Percentiles rank a stretch among this genome's conserved stretches.
Evolutionary conservation across 2,888 invertebrate species (phyloP).

Genomic region (Pterobdella sp.): DNA sequence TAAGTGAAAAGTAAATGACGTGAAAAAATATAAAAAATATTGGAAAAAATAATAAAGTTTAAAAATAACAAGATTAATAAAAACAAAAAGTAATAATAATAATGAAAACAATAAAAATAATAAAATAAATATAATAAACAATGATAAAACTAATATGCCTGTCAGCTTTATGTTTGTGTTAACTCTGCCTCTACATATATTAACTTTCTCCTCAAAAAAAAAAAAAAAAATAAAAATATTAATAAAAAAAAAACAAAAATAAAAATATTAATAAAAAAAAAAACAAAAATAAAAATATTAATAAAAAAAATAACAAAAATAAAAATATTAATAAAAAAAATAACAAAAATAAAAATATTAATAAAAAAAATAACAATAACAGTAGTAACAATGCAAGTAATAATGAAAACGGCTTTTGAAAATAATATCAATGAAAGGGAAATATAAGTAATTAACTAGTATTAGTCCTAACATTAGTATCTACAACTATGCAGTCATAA

Average conservation of each 20-base stretch:
- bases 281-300: slow-evolving; percentile 19
- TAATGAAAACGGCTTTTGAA: neutral
- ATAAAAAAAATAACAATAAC: slow-evolving; percentile 4
- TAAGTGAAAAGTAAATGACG: too few species aligned
- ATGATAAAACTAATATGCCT: neutral
- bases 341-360: slow-evolving; percentile 10
- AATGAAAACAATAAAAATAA: neutral
- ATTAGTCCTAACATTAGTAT: too few species aligned
- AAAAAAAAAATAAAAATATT: neutral
- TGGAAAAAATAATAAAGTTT: too few species aligned
- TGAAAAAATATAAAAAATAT: too few species aligned
- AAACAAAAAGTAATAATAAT: neutral
- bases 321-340: neutral
- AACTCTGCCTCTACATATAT: too few species aligned
- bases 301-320: neutral
- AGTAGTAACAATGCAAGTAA: neutral
- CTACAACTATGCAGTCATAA: too few species aligned
- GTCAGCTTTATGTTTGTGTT: too few species aligned
- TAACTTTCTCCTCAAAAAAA: too few species aligned
- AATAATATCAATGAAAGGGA: neutral
- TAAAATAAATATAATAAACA: neutral
- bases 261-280: slow-evolving; percentile 20
- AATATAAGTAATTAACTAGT: neutral
- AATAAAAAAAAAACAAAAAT: slow-evolving; percentile 6
- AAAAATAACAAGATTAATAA: too few species aligned